Percentiles rank a stretch among this genome's conserved stretches.
These are phyloP conservation scores for Globodera rostochiensis DNA, from an alignment of 1,140 invertebrate species.

Conservation along the genomic window DNA sequence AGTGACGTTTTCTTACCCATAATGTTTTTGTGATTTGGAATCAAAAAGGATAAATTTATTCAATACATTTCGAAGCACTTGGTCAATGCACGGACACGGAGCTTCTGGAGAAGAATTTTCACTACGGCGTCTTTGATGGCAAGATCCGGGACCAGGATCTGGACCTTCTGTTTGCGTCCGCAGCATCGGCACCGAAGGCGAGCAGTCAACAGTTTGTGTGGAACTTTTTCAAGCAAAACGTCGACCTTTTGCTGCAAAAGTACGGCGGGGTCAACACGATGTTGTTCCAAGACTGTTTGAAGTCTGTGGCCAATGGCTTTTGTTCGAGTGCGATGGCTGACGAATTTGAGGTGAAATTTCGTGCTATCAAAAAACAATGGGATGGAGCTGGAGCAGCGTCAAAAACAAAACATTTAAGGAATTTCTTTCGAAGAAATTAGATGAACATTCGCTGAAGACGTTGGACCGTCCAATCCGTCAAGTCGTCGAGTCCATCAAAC, in stretches of 20 bases:
- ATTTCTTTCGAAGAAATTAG: slow-evolving; percentile 36
- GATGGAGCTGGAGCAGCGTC: not conserved
- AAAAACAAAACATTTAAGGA: slow-evolving; percentile 27
- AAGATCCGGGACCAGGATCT: slow-evolving; percentile 88
- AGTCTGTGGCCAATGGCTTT: slow-evolving; percentile 21
- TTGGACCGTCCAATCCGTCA: slow-evolving; percentile 39
- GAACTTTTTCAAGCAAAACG: slow-evolving; percentile 87
- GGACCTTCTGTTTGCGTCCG: slow-evolving; percentile 80
- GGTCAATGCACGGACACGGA: slow-evolving; percentile 21
- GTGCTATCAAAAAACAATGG: not conserved
- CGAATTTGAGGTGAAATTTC: slow-evolving; percentile 26
- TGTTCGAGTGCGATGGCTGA: slow-evolving; percentile 36
- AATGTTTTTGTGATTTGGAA: not conserved
- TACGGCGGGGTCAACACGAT: slow-evolving; percentile 51
- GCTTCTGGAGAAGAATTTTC: slow-evolving; percentile 32
- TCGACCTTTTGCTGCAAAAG: slow-evolving; percentile 71
- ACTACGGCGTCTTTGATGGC: slow-evolving; percentile 77
- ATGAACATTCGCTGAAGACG: slow-evolving; percentile 4
- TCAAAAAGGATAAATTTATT: not conserved
- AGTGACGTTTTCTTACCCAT: too few species aligned
- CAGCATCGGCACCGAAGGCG: slow-evolving; percentile 62
- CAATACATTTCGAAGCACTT: slow-evolving; percentile 20
- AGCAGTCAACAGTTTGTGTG: slow-evolving; percentile 82
- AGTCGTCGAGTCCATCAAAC: slow-evolving; percentile 28
- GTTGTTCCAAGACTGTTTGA: slow-evolving; percentile 59